Conservation (phyloP, 2,797 vertebrate genomes). For the Chaunax sp. region DNA sequence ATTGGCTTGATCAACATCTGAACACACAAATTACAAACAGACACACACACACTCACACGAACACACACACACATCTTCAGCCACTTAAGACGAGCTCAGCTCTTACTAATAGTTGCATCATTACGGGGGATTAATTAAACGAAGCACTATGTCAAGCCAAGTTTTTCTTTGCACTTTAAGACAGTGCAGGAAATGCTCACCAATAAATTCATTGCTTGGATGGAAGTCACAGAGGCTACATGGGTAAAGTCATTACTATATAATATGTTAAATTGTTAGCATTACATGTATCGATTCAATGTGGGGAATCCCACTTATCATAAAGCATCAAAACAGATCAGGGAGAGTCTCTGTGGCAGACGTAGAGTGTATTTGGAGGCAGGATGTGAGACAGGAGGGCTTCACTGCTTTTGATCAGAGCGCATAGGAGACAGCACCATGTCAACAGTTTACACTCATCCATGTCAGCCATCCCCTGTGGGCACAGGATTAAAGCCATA, state of each 20-base stretch:
- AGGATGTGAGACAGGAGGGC: slow-evolving; percentile 80
- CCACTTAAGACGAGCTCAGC: slow-evolving; percentile 75
- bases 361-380: slow-evolving; percentile 74
- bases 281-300: slow-evolving; percentile 44
- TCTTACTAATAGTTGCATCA: slow-evolving; percentile 88
- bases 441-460: slow-evolving; percentile 85
- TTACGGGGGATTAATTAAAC: slow-evolving; percentile 86
- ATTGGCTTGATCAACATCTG: slow-evolving; percentile 38
- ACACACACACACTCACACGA: slow-evolving; percentile 7
- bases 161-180: slow-evolving; percentile 65
- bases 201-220: slow-evolving; percentile 42
- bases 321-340: slow-evolving; percentile 45
- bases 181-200: slow-evolving; percentile 39
- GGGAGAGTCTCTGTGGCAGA: slow-evolving; percentile 51
- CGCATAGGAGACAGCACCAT: slow-evolving; percentile 82
- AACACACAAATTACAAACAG: slow-evolving; percentile 11
- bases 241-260: slow-evolving; percentile 45
- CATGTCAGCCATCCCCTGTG: slow-evolving; percentile 79
- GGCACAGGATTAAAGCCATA: slow-evolving; percentile 82
- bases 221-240: slow-evolving; percentile 45
- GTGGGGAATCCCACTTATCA: slow-evolving; percentile 42
- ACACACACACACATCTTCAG: slow-evolving; percentile 56
- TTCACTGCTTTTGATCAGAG: slow-evolving; percentile 80
- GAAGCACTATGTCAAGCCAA: slow-evolving; percentile 78
- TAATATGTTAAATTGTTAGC: slow-evolving; percentile 41